Base-by-base conservation (phyloP, 2,797 vertebrate species). In the Schizothorax lantsangensis region DNA sequence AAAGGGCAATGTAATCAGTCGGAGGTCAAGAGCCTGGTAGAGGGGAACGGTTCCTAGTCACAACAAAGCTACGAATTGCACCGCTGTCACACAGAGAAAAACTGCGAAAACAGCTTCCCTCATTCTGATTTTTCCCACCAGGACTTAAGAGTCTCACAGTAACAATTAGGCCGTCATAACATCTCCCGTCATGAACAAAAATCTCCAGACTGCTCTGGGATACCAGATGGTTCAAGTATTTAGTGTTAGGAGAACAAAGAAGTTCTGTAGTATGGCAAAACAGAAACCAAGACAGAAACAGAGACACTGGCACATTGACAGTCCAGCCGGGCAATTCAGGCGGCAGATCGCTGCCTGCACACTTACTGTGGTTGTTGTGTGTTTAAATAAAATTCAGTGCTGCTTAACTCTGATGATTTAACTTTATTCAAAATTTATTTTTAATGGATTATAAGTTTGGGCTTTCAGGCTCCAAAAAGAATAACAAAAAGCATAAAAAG, bases 21-120 rank as follows among this genome's bases (percentile, higher is more conserved):
- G 12, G 64, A 78, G 88, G 88, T 90, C 85, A 86, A 81, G 62
- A 78, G 81, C 23, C 36, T 72, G 57, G 66, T 33, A n/a, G 69
- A 62, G 59, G 52, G 52, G 19, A 57, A 40, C 4, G n/a, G 52
- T 79, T 88, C 71, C 68, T 73, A 82, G 73, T 62, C 47, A 54
- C 72, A 64, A 40, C 52, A 72, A 49, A 38, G 14, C 64, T 62
- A 38, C 66, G 4, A 79, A 80, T 75, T 52, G 66, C 43, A 8
- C 33, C n/a, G 14, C 21, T 57, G 75, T 73, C 43, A 40, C 26
- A 52, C 52, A 1, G 73, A 81, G 66, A 66, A 59, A 69, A 84
- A 43, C 36, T 17, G 68, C 0, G 5, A 59, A 81, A 77, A 82
- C 72, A 62, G 54, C 59, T 82, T 69, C 30, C 26, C 43, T 84